Evolutionary conservation across 2,113 vertebrate genomes (phyloP), one percentile per base, ranked within the genome.

Genomic region (Myodes glareolus): DNA sequence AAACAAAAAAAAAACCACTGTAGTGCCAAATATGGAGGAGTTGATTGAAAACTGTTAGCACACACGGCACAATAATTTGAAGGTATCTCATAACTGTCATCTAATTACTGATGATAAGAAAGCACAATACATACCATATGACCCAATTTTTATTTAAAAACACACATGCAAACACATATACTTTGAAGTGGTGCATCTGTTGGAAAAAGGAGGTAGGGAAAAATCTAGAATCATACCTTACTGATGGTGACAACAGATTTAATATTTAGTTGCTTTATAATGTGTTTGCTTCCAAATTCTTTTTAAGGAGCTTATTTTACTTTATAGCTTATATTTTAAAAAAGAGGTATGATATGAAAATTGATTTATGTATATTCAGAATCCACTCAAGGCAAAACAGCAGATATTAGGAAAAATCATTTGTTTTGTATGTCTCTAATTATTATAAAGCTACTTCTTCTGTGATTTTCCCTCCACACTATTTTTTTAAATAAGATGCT

Each of bases 211-310:
- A 88, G 4, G 29, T 23, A 92, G 55, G 90, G 5, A 0, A 70
- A 39, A 94, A 94, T 78, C 5, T 94, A 82, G 33, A 91, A 65
- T 80, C 36, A 93, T 33, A 29, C 1, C 7, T 76, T 47, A 63
- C 47, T 92, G 8, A 63, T 77, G 10, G 47, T 50, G 16, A 31
- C 25, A 42, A 93, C 2, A 52, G 3, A 88, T 90, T 96, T 88
- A 88, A 89, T 87, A 45, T 91, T 47, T 73, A 95, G 72, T 68
- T 45, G 5, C 7, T 88, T 85, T 70, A 82, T 50, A 90, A 84
- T 70, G 65, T 96, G 87, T 85, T 31, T 78, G 92, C 31, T 96
- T 90, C 8, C 8, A 88, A 96, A 86, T 86, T 88, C 47, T 92
- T 36, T 67, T 88, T 42, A 82, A 65, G 93, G 61, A 81, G 14